phyloP scores from a whole-genome alignment of 2,113 vertebrate species.

The Platysternon megacephalum region DNA sequence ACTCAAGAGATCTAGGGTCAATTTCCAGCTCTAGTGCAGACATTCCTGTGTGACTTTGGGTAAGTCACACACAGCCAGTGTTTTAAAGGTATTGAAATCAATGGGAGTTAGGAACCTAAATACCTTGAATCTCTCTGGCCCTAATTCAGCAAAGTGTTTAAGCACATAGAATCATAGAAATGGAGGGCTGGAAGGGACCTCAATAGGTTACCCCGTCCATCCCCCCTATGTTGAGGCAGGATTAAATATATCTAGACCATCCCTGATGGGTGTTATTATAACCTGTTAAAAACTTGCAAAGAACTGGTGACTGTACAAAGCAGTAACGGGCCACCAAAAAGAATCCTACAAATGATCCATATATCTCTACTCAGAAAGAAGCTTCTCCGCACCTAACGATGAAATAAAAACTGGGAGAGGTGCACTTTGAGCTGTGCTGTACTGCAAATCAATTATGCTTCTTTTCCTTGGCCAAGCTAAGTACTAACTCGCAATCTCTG shows the following conservation, averaged over 20 bases:
- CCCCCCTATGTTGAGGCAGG: neutral
- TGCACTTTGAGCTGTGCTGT: neutral
- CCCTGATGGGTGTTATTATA: neutral
- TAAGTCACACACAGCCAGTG: neutral
- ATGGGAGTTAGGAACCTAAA: neutral
- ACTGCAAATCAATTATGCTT: neutral
- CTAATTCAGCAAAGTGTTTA: neutral
- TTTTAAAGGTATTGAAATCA: neutral
- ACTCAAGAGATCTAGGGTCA: constrained; percentile 3
- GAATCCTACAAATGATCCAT: neutral
- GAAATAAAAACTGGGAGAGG: constrained; percentile 30
- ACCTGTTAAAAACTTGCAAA: neutral
- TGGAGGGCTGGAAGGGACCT: neutral
- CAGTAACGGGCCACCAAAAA: neutral
- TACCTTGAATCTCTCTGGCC: neutral
- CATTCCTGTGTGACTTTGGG: constrained; percentile 2
- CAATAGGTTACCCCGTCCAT: neutral
- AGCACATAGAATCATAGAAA: neutral
- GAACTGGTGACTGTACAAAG: neutral
- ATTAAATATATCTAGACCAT: neutral
- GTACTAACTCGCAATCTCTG: neutral
- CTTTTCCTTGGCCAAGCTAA: constrained; percentile 9
- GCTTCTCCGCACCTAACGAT: constrained; percentile 12
- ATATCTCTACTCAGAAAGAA: neutral
- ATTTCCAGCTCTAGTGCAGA: constrained; percentile 12